Conservation (phyloP, 1,140 invertebrate species). For the Eriocheir sinensis region DNA sequence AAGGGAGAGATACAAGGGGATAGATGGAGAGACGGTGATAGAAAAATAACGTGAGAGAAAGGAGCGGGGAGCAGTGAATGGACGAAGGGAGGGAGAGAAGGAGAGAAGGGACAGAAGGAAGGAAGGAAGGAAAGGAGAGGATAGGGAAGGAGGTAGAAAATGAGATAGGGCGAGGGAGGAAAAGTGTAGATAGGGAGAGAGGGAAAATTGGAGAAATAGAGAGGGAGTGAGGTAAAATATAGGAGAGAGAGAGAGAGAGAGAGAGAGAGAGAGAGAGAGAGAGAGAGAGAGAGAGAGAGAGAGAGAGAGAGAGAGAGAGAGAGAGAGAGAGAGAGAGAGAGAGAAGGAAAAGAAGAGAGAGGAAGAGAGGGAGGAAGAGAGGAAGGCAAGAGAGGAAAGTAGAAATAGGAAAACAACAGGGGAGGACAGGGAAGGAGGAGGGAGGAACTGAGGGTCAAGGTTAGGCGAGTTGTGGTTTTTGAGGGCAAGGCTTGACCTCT, state of each 20-base stretch:
- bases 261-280: not conserved
- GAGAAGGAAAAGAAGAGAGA: slow-evolving; percentile 44
- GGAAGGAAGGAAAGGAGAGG: not conserved
- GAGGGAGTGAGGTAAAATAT: no score
- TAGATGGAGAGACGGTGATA: not conserved
- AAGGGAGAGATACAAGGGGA: not conserved
- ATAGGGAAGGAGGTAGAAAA: not conserved
- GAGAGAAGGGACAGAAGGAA: not conserved
- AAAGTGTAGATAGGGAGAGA: not conserved
- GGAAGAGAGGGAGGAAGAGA: slow-evolving; percentile 48
- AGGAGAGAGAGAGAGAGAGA: slow-evolving; percentile 18
- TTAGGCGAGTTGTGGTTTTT: not conserved
- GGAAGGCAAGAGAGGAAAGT: slow-evolving; percentile 12
- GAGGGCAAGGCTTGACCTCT: slow-evolving; percentile 10
- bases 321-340: not conserved
- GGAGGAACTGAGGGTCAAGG: not conserved
- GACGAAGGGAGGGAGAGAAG: not conserved
- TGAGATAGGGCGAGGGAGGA: not conserved
- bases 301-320: not conserved
- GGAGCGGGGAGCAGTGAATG: not conserved
- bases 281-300: not conserved
- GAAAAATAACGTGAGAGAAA: not conserved
- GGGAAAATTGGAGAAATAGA: no score
- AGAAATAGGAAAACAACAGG: not conserved
- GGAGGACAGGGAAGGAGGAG: slow-evolving; percentile 27